Evolutionary conservation across 2,797 vertebrate genomes (phyloP).

Genomic region (Diglossa cyanea): DNA sequence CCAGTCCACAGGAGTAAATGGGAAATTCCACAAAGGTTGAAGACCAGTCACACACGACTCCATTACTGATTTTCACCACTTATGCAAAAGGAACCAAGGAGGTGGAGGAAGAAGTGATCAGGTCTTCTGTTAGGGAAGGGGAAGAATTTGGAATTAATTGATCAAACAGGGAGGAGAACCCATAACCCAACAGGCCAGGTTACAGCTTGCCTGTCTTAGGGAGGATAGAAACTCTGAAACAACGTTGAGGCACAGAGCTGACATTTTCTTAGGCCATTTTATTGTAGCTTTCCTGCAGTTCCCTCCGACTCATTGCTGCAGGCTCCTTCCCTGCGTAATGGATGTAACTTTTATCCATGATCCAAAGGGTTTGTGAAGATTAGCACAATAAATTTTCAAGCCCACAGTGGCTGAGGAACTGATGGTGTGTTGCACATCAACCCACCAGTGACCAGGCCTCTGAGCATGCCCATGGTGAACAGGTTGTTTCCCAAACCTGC

Average conservation of each 20-base stretch:
- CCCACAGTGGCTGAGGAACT: not conserved
- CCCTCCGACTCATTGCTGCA: not conserved
- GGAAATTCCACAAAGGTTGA: not conserved
- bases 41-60: fast-evolving
- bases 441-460: not conserved
- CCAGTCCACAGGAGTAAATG: not conserved
- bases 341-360: not conserved
- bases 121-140: not conserved
- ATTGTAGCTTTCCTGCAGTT: not conserved
- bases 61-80: not conserved
- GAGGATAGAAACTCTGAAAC: not conserved
- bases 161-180: not conserved
- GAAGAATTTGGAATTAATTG: not conserved
- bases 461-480: not conserved
- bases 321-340: not conserved
- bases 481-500: not conserved
- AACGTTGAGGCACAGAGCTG: not conserved
- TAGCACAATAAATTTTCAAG: constrained; percentile 6
- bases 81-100: not conserved
- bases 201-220: not conserved
- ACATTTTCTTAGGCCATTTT: not conserved
- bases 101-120: not conserved
- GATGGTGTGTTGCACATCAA: not conserved
- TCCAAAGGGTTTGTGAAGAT: not conserved
- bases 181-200: not conserved